Conservation (phyloP, 2,888 invertebrate genomes). For the Rhingia campestris region DNA sequence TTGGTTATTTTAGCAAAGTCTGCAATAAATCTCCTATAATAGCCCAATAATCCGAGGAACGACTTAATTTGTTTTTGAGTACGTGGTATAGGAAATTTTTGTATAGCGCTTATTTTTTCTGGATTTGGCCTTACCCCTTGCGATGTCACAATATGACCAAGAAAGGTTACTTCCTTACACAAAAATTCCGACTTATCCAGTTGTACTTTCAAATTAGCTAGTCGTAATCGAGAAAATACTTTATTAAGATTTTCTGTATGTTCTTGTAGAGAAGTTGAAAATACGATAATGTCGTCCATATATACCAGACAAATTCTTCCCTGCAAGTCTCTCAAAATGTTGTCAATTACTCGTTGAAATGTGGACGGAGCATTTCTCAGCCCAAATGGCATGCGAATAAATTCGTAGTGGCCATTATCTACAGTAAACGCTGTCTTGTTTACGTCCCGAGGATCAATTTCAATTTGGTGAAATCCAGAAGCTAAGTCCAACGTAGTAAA, state of each 20-base stretch:
- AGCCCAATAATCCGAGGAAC: slow-evolving; percentile 68
- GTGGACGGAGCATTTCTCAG: slow-evolving; percentile 14
- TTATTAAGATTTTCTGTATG: slow-evolving; percentile 17
- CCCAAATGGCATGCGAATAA: slow-evolving; percentile 25
- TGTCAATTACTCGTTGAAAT: background rate
- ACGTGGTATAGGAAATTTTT: slow-evolving; percentile 26
- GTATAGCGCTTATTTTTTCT: slow-evolving; percentile 66
- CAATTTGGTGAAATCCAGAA: slow-evolving; percentile 52
- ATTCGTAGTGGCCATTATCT: slow-evolving; percentile 33
- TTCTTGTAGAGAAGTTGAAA: slow-evolving; percentile 34
- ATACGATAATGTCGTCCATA: slow-evolving; percentile 41
- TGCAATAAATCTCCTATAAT: slow-evolving; percentile 70
- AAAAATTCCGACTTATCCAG: slow-evolving; percentile 74
- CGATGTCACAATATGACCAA: slow-evolving; percentile 76
- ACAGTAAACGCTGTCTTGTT: slow-evolving; percentile 37
- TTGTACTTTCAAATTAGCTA: slow-evolving; percentile 75
- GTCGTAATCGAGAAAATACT: slow-evolving; percentile 64
- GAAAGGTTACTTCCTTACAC: slow-evolving; percentile 75
- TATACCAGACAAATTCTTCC: slow-evolving; percentile 21
- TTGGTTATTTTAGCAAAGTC: slow-evolving; percentile 65
- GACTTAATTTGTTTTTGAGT: slow-evolving; percentile 63
- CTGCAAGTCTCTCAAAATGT: slow-evolving; percentile 12
- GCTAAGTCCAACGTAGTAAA: slow-evolving; percentile 10
- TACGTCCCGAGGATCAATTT: slow-evolving; percentile 32
- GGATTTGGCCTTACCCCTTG: slow-evolving; percentile 76